Conservation (phyloP, 1,140 invertebrate species). For the Apis dorsata region DNA sequence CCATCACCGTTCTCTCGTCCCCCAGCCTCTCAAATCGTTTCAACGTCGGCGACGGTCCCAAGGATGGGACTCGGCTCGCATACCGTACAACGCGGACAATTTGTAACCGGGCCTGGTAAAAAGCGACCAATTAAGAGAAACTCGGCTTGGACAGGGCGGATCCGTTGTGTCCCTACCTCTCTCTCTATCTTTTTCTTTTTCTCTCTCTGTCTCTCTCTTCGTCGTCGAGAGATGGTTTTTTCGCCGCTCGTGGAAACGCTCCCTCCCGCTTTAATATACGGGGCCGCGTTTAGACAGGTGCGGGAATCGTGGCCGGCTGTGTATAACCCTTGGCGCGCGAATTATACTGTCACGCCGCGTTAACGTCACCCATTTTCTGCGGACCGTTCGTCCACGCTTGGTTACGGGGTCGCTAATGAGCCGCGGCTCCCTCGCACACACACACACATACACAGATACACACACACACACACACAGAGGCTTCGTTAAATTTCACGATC, state of each 20-base stretch:
- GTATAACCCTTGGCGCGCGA: slow-evolving; percentile 63
- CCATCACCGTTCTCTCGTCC: slow-evolving; percentile 40
- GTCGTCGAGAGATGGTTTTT: neutral
- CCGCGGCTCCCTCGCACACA: slow-evolving; percentile 4
- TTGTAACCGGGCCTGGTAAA: slow-evolving; percentile 73
- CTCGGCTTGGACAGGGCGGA: slow-evolving; percentile 51
- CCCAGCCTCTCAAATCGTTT: slow-evolving; percentile 25
- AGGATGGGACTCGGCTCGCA: slow-evolving; percentile 43
- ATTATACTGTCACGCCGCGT: slow-evolving; percentile 76
- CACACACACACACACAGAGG: neutral
- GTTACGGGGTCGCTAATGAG: slow-evolving; percentile 68
- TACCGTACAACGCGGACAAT: slow-evolving; percentile 75
- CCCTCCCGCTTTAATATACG: slow-evolving; percentile 3
- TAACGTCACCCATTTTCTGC: slow-evolving; percentile 70
- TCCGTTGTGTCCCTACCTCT: too few relatives aligned
- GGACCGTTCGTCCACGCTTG: slow-evolving; percentile 28
- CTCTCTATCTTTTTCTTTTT: too few relatives aligned
- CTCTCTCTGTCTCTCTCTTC: too few relatives aligned
- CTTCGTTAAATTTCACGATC: slow-evolving; percentile 62
- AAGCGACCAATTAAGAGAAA: slow-evolving; percentile 78
- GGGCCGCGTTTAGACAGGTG: slow-evolving; percentile 29
- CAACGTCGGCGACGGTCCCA: neutral
- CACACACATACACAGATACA: too few relatives aligned
- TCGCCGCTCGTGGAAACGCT: neutral
- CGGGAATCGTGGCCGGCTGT: slow-evolving; percentile 39